Base-by-base conservation (phyloP, 2,888 invertebrate genomes). In the Lasius fuliginosus region DNA sequence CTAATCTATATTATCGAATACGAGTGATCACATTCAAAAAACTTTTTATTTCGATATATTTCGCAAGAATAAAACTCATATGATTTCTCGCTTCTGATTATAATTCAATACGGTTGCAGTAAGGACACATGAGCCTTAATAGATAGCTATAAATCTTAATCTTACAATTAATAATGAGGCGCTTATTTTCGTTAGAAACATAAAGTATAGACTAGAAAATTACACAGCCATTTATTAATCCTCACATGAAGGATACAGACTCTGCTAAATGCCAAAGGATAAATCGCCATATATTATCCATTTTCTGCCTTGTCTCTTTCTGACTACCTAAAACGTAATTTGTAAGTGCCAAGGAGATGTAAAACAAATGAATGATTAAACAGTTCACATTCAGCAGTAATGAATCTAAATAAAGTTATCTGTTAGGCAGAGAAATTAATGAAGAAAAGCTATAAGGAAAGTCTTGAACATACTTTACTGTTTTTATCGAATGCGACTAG, bases 221-320 rank as follows among this genome's bases (percentile, higher is more conserved):
- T 75, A 46, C 36, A 75, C 33, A 65, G 49, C 36, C 56, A 56
- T 30, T 60, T 49, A 65, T 42, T 46, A 42, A 46, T 74, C 33
- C 15, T 71, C 36, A 12, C 36, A 23, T 36, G 23, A 71, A 8
- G 9, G 23, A 53, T 36, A 36, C 12, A 3, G 3, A 42, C 8
- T 71, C 9, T 56, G 8, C 18, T 73, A 18, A 73, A 58, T 58
- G 9, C 27, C 15, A 73, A 56, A 53, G 53, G 8, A n/a, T 53
- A 53, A 53, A 53, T 53, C 8, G 53, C 2, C 53, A 53, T 53
- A 53, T 53, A 15, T 36, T 36, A 5, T 53, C 12, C 40, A 40
- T 58, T 5, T 40, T 3, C 18, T 40, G 4, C 15, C 5, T 60
- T 53, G 8, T 0, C 8, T n/a, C n/a, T 53, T 53, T 53, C 2